phyloP scores from a whole-genome alignment of 2,888 invertebrate species.

The Acanthosepion pharaonis region DNA sequence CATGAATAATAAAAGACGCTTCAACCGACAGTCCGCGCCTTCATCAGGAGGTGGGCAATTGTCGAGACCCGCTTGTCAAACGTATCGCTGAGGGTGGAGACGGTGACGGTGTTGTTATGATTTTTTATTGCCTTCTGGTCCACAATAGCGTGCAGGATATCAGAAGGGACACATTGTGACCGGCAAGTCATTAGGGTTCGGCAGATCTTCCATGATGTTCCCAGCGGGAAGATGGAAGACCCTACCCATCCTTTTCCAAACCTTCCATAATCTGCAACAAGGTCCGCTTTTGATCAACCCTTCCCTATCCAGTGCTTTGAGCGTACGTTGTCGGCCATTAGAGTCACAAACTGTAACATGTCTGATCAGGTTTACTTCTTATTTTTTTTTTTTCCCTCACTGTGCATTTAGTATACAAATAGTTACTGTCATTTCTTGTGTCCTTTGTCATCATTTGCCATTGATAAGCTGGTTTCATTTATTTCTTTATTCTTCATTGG shows the following conservation, averaged over 20 bases:
- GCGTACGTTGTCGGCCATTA: background rate
- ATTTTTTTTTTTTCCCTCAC: background rate
- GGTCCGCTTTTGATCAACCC: background rate
- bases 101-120: background rate
- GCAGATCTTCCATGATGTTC: background rate
- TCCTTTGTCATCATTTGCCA: background rate
- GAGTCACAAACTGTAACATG: constrained; percentile 17
- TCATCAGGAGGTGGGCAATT: constrained; percentile 33
- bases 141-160: background rate
- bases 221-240: background rate
- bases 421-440: background rate
- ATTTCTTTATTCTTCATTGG: too few relatives aligned
- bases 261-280: background rate
- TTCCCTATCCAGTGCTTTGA: background rate
- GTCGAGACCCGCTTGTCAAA: constrained; percentile 5
- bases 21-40: background rate
- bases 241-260: background rate
- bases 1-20: constrained; percentile 22
- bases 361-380: background rate
- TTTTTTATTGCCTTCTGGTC: background rate
- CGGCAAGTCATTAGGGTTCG: background rate
- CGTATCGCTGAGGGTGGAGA: background rate
- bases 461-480: background rate
- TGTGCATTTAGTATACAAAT: background rate
- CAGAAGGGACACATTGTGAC: constrained; percentile 1